Base-by-base conservation (phyloP, 2,113 vertebrate genomes). In the Rhinoptilus africanus region DNA sequence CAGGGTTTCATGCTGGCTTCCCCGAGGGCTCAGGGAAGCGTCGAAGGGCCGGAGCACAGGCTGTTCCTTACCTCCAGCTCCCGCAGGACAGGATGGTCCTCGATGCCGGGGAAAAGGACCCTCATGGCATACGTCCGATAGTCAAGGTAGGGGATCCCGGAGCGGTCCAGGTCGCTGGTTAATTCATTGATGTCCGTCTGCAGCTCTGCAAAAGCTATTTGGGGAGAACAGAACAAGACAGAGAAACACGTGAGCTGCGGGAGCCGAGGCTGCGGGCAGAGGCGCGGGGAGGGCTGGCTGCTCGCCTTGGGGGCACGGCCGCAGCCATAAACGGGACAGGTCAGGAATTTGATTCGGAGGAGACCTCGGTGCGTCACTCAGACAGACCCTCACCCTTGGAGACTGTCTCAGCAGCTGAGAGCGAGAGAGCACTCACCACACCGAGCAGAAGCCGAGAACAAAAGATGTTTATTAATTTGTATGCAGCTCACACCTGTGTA, bases 141-240 rank as follows among this genome's bases (percentile, higher is more conserved):
- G 98, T 99, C 99, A 72, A 99, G 98, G 97, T 99, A 99, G 2
- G 99, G 99, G 96, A 99, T 99, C 9, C 99, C 99, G 0, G 99
- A 98, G 76, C 99, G 98, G 97, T 99, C 99, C 95, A 99, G 98
- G 98, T 99, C 99, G 0, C 99, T 99, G 96, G 99, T 99, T 89
- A 99, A 97, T 97, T 99, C 99, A 18, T 99, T 99, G 97, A 99
- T 99, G 97, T 99, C 99, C 0, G 99, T 99, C 98, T 99, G 99
- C 80, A 99, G 98, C 98, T 99, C 99, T 3, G 99, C 99, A 93
- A 99, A 99, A 26, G 99, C 99, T 99, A 72, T 43, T 34, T 1
- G 28, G 57, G 60, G 72, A 64, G 80, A 57, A 41, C 8, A 8
- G 43, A 51, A 51, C 4, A 3, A 73, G 13, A 21, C 41, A 64